Conservation (phyloP, 2,888 invertebrate genomes). For the Argyra leucocephala region DNA sequence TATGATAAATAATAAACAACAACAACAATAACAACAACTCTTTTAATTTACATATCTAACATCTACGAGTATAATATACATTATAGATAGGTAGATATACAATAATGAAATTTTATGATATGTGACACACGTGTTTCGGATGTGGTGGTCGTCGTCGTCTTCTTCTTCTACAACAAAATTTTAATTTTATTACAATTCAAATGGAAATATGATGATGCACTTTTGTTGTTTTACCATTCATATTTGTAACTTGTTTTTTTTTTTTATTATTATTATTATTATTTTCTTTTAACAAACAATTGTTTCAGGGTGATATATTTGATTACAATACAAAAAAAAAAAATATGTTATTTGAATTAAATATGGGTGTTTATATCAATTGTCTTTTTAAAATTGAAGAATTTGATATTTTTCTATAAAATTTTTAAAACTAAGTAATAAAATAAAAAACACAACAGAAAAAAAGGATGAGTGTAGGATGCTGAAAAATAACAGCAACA, state of each 20-base stretch:
- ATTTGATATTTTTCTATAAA: not conserved
- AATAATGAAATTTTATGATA: not conserved
- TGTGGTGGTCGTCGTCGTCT: not conserved
- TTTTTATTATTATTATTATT: not conserved
- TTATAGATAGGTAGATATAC: no score
- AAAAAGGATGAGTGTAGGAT: not conserved
- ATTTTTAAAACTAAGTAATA: no score
- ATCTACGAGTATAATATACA: no score
- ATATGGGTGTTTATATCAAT: not conserved
- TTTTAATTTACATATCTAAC: no score
- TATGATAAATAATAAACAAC: no score
- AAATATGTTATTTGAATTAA: not conserved
- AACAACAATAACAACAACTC: no score
- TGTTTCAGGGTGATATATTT: not conserved
- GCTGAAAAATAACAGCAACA: not conserved
- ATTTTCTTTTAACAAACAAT: not conserved
- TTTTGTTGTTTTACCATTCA: not conserved
- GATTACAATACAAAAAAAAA: not conserved
- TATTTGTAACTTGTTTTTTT: not conserved
- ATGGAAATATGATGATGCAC: not conserved
- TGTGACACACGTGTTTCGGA: slow-evolving; percentile 4
- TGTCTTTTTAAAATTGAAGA: not conserved
- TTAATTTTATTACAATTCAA: no score
- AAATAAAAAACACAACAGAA: not conserved
- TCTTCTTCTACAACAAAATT: not conserved